Evolutionary conservation across 2,113 vertebrate genomes (phyloP), one percentile per base, ranked within the genome.

Genomic region (Eurystomus gularis): DNA sequence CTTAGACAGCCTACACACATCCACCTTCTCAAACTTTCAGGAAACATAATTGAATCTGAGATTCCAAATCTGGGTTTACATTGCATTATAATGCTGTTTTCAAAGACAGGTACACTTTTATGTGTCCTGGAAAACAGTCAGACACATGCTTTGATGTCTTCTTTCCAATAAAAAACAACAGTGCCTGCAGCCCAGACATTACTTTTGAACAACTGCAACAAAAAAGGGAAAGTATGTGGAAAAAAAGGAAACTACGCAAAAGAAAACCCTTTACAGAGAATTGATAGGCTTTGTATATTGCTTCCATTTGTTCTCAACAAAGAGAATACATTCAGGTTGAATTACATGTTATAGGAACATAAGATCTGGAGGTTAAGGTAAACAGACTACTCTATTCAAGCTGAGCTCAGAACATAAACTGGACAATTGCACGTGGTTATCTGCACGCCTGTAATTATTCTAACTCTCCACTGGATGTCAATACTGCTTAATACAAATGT

Each of bases 391-490:
- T 82, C 7, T 69, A 55, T 54, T 69, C 62, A 88, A 79, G 44
- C 7, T 58, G 48, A 90, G 31, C 25, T 72, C 17, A 23, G 55
- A 52, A 49, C 0, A 0, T 9, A 77, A 84, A 72, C 31, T 7
- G n/a, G 57, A 69, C 3, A 6, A 39, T 19, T 89, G 48, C 21
- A 25, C 11, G 61, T 25, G 28, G 49, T 77, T 90, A 52, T 95
- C 82, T 86, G 72, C 28, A 95, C 86, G 96, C 96, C 84, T 98
- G 98, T 97, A 98, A 98, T 98, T 97, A 96, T 98, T 96, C 92
- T 73, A 88, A 96, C 65, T 97, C 96, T 98, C 97, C 98, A 98
- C 98, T 98, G 98, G 98, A 97, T 98, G 98, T 98, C 98, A 98
- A 98, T 90, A 97, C 97, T 96, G 97, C 94, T 97, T 97, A 98